A percentile compares a stretch with the other conserved stretches of the same genome.
Conservation (phyloP, 2,113 vertebrate genomes). For the Heliornis fulica region DNA sequence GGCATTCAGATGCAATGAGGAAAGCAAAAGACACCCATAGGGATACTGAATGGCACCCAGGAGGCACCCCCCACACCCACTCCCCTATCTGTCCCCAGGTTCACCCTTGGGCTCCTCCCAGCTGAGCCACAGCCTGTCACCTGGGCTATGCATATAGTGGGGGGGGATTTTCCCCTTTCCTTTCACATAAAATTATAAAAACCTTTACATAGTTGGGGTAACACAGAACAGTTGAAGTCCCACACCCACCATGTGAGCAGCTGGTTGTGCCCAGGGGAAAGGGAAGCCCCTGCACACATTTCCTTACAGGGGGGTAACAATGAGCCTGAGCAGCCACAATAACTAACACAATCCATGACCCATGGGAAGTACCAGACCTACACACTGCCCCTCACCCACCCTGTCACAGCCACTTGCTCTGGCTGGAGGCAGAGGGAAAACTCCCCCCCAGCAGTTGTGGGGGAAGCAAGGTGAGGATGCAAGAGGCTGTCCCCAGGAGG, state of each 20-base stretch:
- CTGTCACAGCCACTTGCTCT: rapidly evolving
- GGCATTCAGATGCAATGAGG: not conserved
- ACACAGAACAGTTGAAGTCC: not conserved
- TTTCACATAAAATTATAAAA: not conserved
- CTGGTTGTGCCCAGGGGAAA: not conserved
- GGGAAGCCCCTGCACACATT: too few relatives aligned
- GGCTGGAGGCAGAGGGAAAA: not conserved
- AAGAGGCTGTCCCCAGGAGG: not conserved
- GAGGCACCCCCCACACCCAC: not conserved
- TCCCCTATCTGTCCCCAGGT: not conserved
- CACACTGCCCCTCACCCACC: too few relatives aligned
- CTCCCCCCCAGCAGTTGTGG: rapidly evolving
- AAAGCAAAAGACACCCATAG: not conserved
- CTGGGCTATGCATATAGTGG: rapidly evolving
- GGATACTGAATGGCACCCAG: not conserved
- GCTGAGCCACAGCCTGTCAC: not conserved
- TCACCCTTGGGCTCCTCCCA: not conserved
- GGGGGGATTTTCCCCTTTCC: not conserved
- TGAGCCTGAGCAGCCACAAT: not conserved
- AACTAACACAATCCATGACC: not conserved
- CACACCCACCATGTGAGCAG: not conserved
- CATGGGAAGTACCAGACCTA: too few relatives aligned
- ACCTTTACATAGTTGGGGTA: rapidly evolving
- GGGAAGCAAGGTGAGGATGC: not conserved
- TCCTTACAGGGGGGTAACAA: too few relatives aligned